Evolutionary conservation across 2,888 invertebrate species (phyloP), one percentile per base, ranked within the genome.

Genomic region (Troides aeacus): DNA sequence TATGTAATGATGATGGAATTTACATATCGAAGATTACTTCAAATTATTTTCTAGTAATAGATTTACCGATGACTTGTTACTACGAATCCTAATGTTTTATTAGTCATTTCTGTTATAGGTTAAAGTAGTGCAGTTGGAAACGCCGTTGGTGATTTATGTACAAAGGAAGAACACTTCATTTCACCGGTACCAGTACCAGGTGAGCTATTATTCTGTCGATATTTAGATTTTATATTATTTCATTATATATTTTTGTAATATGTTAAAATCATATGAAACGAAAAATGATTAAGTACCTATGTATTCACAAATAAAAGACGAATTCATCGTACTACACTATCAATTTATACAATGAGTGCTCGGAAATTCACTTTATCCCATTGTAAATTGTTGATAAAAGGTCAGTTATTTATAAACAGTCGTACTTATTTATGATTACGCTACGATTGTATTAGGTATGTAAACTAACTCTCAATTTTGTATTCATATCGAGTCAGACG

Each of bases 321-420:
- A 8, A 23, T 15, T 21, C 7, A 57, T 50, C 50, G 21, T 42
- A 23, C 10, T 61, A 50, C 62, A 17, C 4, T 42, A 62, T 62
- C 17, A 62, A 62, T 62, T 24, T 18, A 24, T 62, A 24, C 17
- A n/a, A n/a, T 42, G 59, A 10, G 39, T 42, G 10, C 50, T 61
- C 60, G 39, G 18, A 21, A 21, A 21, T 58, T 21, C 57, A 23
- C 59, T 69, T 62, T 69, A 65, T 62, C 36, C 60, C 62, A 66
- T 18, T 69, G 58, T 58, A 57, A 58, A 50, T 39, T 17, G 61
- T 62, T 59, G 69, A 69, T 69, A 69, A 69, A 65, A 21, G 65
- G 65, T 69, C 66, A 58, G 57, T 57, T 57, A 57, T 57, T 57
- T 57, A 57, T 57, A 57, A 57, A 57, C 57, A 21, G 21, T 57